Conservation (phyloP, 2,113 vertebrate species). For the Anoura caudifer region DNA sequence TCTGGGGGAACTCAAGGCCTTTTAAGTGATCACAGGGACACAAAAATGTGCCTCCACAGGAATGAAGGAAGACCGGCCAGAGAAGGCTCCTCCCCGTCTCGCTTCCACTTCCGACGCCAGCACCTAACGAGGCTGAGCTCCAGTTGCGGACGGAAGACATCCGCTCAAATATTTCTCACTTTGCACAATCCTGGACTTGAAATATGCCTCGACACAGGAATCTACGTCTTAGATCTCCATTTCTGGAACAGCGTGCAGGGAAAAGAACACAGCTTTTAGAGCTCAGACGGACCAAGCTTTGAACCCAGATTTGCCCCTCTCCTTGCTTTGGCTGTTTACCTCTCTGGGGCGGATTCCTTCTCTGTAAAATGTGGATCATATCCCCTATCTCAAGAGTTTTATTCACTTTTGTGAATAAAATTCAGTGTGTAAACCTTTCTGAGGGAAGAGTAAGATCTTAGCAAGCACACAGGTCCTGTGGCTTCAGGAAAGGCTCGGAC, state of each 20-base stretch:
- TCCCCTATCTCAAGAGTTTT: not conserved
- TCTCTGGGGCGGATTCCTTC: not conserved
- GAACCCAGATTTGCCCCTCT: not conserved
- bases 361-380: not conserved
- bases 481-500: accelerated
- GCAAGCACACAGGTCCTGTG: not conserved
- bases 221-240: not conserved
- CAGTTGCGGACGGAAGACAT: not conserved
- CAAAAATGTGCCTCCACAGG: not conserved
- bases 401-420: not conserved
- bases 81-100: accelerated
- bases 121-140: no score
- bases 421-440: not conserved
- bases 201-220: not conserved
- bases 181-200: not conserved
- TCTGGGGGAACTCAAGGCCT: not conserved
- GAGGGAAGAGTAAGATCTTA: not conserved
- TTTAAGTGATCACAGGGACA: not conserved
- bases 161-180: not conserved
- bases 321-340: not conserved
- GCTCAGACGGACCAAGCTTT: not conserved
- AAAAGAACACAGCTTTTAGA: not conserved
- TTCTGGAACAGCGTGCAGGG: not conserved
- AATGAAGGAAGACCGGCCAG: no score
- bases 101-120: not conserved